These are phyloP conservation scores for Labia minor DNA, from an alignment of 2,888 invertebrate species.

Conservation along the genomic window DNA sequence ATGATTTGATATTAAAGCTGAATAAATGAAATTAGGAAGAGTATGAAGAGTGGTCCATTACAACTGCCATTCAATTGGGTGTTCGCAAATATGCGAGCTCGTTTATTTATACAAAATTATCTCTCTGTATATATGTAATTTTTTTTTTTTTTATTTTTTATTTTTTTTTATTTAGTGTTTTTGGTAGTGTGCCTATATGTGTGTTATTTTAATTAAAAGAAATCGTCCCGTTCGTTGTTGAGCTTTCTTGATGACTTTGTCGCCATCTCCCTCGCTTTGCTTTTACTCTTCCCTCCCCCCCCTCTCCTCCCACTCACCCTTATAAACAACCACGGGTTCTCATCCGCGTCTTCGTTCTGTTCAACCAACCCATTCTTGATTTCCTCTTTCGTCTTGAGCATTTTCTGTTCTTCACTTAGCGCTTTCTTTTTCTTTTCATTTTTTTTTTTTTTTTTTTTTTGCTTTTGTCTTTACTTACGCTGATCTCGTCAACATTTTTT, in stretches of 20 bases:
- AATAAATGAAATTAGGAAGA: too few relatives aligned
- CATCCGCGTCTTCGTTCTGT: not conserved
- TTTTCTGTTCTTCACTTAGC: too few relatives aligned
- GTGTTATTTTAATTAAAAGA: conserved; percentile 9
- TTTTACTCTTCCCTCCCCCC: not conserved
- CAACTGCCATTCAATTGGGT: not conserved
- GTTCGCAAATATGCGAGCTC: not conserved
- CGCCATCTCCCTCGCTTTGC: not conserved
- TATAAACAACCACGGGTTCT: not conserved
- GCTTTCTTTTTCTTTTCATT: too few relatives aligned
- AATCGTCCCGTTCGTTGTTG: not conserved
- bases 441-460: too few relatives aligned
- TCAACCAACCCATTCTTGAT: not conserved
- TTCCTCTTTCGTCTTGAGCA: too few relatives aligned
- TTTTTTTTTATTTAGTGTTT: not conserved
- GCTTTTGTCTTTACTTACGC: too few relatives aligned
- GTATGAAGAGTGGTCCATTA: not conserved
- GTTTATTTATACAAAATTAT: not conserved
- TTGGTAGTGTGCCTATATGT: not conserved
- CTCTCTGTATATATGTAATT: not conserved
- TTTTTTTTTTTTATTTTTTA: not conserved
- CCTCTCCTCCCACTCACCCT: not conserved
- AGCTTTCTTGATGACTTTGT: not conserved
- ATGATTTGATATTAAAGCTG: too few relatives aligned
- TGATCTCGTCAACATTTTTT: too few relatives aligned